A percentile compares a stretch with the other conserved stretches of the same genome.
These are phyloP conservation scores for Sinodicranocentrus sp. DNA, from an alignment of 2,888 invertebrate species.

Conservation along the genomic window DNA sequence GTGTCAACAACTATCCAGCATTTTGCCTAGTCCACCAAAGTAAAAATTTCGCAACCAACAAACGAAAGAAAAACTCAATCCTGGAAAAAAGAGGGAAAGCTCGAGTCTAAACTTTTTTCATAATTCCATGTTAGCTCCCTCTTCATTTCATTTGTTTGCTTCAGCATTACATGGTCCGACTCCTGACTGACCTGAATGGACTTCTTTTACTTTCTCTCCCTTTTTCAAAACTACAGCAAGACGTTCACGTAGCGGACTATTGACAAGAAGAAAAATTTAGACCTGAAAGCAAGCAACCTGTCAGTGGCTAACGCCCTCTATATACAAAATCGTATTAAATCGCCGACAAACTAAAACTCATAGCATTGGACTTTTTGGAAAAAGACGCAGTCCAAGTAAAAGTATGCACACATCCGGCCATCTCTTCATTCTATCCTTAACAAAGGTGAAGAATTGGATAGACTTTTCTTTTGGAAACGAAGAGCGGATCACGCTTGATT, in stretches of 20 bases:
- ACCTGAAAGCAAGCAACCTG: neutral
- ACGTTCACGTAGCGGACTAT: conserved; percentile 1
- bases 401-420: conserved; percentile 25
- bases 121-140: neutral
- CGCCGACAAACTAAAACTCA: neutral
- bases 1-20: too few relatives aligned
- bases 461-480: neutral
- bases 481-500: conserved; percentile 39
- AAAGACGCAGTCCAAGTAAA: conserved; percentile 16
- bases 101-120: neutral
- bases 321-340: conserved; percentile 15
- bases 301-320: neutral
- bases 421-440: neutral
- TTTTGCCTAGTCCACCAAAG: too few relatives aligned
- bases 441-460: conserved; percentile 6
- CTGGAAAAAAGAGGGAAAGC: neutral
- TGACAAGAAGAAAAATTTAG: conserved; percentile 31
- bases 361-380: neutral
- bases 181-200: neutral
- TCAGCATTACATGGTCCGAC: conserved; percentile 28
- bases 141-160: conserved; percentile 20
- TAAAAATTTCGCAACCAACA: neutral
- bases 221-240: neutral
- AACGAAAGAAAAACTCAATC: neutral
- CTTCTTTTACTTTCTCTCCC: neutral